A percentile compares a stretch with the other conserved stretches of the same genome.
phyloP scores from a whole-genome alignment of 2,888 invertebrate genomes.

The Minunthozetes semirufus region DNA sequence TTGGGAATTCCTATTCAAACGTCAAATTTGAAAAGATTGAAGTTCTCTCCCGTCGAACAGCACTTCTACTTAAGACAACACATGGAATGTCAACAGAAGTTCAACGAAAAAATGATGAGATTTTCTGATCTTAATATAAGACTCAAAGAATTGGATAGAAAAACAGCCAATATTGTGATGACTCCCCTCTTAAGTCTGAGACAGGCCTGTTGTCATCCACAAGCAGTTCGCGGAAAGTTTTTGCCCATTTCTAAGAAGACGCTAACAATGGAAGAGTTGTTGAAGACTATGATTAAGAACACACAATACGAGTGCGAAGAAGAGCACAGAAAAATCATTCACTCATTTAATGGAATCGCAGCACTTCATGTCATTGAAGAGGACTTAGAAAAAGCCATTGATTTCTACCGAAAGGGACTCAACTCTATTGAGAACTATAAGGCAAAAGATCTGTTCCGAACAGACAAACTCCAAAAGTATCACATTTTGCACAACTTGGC shows the following conservation, averaged over 20 bases:
- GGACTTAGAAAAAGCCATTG: slow-evolving; percentile 55
- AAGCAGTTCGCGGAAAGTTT: slow-evolving; percentile 56
- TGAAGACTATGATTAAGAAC: slow-evolving; percentile 60
- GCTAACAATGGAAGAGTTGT: slow-evolving; percentile 58
- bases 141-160: slow-evolving; percentile 49
- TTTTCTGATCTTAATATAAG: slow-evolving; percentile 46
- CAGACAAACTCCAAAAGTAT: slow-evolving; percentile 61
- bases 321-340: slow-evolving; percentile 57
- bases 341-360: slow-evolving; percentile 63
- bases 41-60: slow-evolving; percentile 65
- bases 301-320: slow-evolving; percentile 59
- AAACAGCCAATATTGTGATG: slow-evolving; percentile 53
- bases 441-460: slow-evolving; percentile 49
- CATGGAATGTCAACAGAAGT: slow-evolving; percentile 52
- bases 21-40: slow-evolving; percentile 56
- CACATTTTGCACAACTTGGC: slow-evolving; percentile 63
- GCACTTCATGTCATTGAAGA: slow-evolving; percentile 57
- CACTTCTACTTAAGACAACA: slow-evolving; percentile 64
- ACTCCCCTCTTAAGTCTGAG: slow-evolving; percentile 60
- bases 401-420: slow-evolving; percentile 58
- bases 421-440: slow-evolving; percentile 52
- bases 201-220: slow-evolving; percentile 64
- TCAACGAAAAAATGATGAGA: slow-evolving; percentile 51
- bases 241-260: slow-evolving; percentile 51
- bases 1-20: slow-evolving; percentile 59